Evolutionary conservation across 2,113 vertebrate species (phyloP).

Genomic region (Otis tarda): DNA sequence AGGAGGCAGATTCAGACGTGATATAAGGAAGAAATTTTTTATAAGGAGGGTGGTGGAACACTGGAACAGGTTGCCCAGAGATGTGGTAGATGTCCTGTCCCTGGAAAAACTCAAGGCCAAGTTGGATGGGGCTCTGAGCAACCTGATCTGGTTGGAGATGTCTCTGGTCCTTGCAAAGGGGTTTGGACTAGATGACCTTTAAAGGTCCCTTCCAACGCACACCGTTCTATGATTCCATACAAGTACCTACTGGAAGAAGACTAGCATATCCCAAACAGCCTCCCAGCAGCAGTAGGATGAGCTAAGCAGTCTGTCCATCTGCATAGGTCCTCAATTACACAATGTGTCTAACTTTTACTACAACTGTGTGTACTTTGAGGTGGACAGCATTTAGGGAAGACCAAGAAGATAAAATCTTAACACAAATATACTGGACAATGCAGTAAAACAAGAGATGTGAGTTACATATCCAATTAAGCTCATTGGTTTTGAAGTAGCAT

Average conservation of each 20-base stretch:
- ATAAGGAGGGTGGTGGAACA: too few species aligned
- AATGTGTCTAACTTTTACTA: not conserved
- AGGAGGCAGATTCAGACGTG: too few species aligned
- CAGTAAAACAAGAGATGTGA: not conserved
- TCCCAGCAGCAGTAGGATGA: not conserved
- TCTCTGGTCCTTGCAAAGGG: too few species aligned
- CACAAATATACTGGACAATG: not conserved
- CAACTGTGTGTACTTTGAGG: not conserved
- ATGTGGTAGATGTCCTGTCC: too few species aligned
- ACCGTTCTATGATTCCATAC: too few species aligned
- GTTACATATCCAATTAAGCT: not conserved
- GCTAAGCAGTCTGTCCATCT: not conserved
- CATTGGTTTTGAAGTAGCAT: not conserved
- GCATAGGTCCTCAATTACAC: not conserved
- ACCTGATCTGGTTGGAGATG: too few species aligned
- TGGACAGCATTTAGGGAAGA: not conserved
- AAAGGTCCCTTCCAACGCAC: too few species aligned
- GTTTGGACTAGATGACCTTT: too few species aligned
- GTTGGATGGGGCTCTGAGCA: too few species aligned
- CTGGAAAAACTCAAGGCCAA: too few species aligned
- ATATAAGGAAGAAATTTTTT: too few species aligned
- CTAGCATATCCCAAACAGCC: accelerated
- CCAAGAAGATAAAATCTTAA: not conserved
- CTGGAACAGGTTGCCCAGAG: too few species aligned
- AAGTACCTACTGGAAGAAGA: not conserved